phyloP scores from a whole-genome alignment of 2,113 vertebrate genomes.

The Carlito syrichta region DNA sequence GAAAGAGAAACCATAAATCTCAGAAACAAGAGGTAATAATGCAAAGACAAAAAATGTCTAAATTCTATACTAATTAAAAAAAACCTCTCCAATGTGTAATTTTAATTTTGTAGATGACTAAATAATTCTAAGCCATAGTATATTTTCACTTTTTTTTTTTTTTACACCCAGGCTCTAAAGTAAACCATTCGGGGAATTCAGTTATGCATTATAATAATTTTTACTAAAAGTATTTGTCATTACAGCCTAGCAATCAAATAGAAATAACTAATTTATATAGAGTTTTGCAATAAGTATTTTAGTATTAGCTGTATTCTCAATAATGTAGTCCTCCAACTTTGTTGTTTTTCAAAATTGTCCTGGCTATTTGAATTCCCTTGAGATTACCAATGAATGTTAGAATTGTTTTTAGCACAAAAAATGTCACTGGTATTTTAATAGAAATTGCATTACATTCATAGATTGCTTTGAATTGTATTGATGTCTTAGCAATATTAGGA shows the following conservation, averaged over 20 bases:
- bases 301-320: not conserved
- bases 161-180: not conserved
- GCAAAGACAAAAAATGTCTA: not conserved
- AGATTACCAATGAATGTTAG: not conserved
- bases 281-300: too few relatives aligned
- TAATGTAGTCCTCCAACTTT: not conserved
- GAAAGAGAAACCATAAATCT: too few relatives aligned
- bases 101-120: not conserved
- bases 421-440: not conserved
- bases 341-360: not conserved
- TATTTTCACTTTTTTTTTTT: not conserved
- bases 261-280: not conserved
- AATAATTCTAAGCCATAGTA: not conserved
- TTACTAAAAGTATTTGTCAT: not conserved
- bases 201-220: not conserved
- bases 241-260: not conserved
- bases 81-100: not conserved
- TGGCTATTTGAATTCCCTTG: not conserved
- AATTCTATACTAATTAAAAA: not conserved
- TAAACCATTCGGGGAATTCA: not conserved
- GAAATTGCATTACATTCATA: too few relatives aligned
- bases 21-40: fast-evolving
- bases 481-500: not conserved
- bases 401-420: not conserved
- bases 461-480: not conserved